Conservation (phyloP, 2,113 vertebrate genomes). For the Channa maculata region DNA sequence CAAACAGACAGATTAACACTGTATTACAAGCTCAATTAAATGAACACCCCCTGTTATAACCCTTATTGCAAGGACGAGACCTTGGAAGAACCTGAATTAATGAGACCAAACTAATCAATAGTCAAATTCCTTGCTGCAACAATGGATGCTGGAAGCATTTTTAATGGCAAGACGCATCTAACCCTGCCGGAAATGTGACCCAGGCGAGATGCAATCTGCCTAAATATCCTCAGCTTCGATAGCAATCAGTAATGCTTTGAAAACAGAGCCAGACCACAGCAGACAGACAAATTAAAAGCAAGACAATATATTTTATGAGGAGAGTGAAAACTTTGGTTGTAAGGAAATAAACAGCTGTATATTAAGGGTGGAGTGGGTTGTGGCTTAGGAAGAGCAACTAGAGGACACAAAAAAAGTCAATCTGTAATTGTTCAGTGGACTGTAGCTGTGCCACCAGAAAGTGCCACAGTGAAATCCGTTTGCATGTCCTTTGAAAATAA, state of each 20-base stretch:
- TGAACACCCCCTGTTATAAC: constrained; percentile 39
- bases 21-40: constrained; percentile 35
- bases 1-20: constrained; percentile 23
- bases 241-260: constrained; percentile 66
- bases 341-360: constrained; percentile 9
- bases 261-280: constrained; percentile 39
- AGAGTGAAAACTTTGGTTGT: constrained; percentile 19
- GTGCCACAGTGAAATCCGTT: background rate
- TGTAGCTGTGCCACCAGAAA: background rate
- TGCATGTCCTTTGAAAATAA: background rate
- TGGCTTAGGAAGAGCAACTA: background rate
- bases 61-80: background rate
- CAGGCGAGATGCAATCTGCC: constrained; percentile 30
- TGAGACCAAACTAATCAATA: constrained; percentile 57
- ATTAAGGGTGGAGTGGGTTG: background rate
- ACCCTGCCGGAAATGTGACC: constrained; percentile 30
- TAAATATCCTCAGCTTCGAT: constrained; percentile 53
- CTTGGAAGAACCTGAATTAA: constrained; percentile 42
- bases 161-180: constrained; percentile 30
- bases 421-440: constrained; percentile 14
- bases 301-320: constrained; percentile 49
- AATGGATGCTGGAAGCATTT: constrained; percentile 28
- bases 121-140: constrained; percentile 15
- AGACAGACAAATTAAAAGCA: constrained; percentile 54
- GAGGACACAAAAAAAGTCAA: constrained; percentile 20